Base-by-base conservation (phyloP, 2,113 vertebrate species). In the Salvelinus namaycush region DNA sequence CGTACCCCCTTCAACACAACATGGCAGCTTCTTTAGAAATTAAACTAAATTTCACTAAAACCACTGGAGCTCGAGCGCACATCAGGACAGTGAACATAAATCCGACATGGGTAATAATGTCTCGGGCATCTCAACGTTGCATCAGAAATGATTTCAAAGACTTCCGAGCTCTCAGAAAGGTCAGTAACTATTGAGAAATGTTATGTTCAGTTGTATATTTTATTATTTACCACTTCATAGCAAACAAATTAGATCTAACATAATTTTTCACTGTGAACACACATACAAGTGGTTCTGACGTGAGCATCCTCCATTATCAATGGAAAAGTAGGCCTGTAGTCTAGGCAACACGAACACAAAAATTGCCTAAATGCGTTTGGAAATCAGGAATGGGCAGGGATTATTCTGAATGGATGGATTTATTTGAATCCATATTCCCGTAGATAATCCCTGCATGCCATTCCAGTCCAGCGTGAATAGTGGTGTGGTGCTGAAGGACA, bases 401-500 rank as follows among this genome's bases (percentile, higher is more conserved):
- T 68, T 68, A 68, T 68, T 20, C 16, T 13, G 6, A 26, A 79
- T 24, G 12, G 24, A 18, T 49, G 72, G 18, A 64, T 79, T 44
- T 68, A 44, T 29, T 72, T 44, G 18, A 31, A 64, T 44, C 44
- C 54, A 66, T 54, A 73, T 48, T 77, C 64, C 31, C 20, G 39
- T 26, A 16, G 24, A 29, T 44, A 54, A 75, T 71, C 27, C 27
- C 14, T 65, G 75, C n/a, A 34, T 59, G 72, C 13, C 68, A 57
- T 72, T 51, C 39, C 60, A 77, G 27, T 39, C 65, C 68, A 67
- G 69, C 24, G 31, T 49, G 24, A 5, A 51, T 18, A n/a, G 31
- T 20, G 27, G 12, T 7, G 77, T 79, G 87, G 91, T 91, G 90
- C 90, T 92, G 91, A 92, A 91, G 89, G 83, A 92, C 91, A 92